A percentile compares a stretch with the other conserved stretches of the same genome.
These are phyloP conservation scores for Agrotis puta DNA, from an alignment of 2,888 invertebrate genomes.

Conservation along the genomic window DNA sequence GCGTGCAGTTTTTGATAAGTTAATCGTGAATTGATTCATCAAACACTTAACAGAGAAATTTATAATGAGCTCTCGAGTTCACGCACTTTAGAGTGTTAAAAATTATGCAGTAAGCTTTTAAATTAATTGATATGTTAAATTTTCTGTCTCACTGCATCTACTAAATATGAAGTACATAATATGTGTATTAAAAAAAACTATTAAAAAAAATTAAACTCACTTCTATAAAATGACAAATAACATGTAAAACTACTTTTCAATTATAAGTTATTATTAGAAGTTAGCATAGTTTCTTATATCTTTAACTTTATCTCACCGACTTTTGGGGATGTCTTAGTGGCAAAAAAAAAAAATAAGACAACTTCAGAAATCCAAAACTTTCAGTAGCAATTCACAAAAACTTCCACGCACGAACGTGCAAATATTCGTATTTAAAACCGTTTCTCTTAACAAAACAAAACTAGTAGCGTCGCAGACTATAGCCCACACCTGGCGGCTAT, in stretches of 20 bases:
- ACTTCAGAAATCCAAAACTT: background rate
- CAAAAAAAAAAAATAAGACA: no score
- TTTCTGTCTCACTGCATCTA: background rate
- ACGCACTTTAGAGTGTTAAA: background rate
- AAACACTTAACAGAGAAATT: background rate
- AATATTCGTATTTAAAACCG: conserved; percentile 51
- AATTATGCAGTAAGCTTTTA: background rate
- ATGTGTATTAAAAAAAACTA: no score
- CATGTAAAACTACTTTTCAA: no score
- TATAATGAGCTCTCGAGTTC: background rate
- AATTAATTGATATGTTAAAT: background rate
- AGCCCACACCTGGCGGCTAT: conserved; percentile 72
- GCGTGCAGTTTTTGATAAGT: conserved; percentile 1
- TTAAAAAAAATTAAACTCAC: no score
- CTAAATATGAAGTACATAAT: no score
- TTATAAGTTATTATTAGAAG: no score
- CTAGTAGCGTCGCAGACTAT: conserved; percentile 60
- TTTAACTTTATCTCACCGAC: no score
- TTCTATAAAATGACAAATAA: no score
- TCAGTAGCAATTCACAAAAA: background rate
- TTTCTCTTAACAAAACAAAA: conserved; percentile 64
- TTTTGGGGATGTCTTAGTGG: no score
- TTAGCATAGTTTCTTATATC: no score
- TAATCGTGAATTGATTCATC: conserved; percentile 16
- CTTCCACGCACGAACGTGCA: background rate